Evolutionary conservation across 2,888 invertebrate species (phyloP), one percentile per base, ranked within the genome.

Genomic region (Cordylochernes scorpioides): DNA sequence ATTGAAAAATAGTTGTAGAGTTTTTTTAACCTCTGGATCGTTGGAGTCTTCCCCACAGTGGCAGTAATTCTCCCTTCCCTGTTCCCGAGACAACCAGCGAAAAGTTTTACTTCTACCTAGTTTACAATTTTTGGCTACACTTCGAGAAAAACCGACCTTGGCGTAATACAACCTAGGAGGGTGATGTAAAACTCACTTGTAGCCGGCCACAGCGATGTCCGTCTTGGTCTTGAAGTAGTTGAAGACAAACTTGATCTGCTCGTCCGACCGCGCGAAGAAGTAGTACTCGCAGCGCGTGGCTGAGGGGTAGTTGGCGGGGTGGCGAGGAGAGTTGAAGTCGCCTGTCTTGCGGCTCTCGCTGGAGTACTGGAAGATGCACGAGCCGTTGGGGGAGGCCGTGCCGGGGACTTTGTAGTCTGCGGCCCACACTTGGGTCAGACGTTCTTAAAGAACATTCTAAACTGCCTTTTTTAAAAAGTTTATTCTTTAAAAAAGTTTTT

Each of bases 281-380:
- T 71, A 63, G 61, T 78, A 94, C 36, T 80, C 75, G 62, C 91
- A 91, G 60, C 78, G 78, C 42, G 75, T 82, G 54, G 71, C 72
- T 48, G 82, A 77, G 40, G 88, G 88, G 62, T 94, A 94, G 60
- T 82, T 78, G 49, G 82, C 77, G 48, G 88, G 88, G 63, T 82
- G 84, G 36, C 86, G 68, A 14, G 88, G 88, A 30, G 86, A 86
- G 58, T 91, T 91, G 54, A 88, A 75, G 50, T 80, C 78, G 28
- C 84, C 84, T 35, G 68, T 67, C 54, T 78, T 78, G 49, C 70
- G 68, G 24, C 77, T 73, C 43, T 69, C 67, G 51, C 80, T 80
- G 44, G 68, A 66, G 58, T 88, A 91, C 8, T 77, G 72, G 53
- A 88, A 91, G 36, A 70, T 70, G 53, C 88, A 91, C 25, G 46